A percentile compares a stretch with the other conserved stretches of the same genome.
Evolutionary conservation across 2,888 invertebrate species (phyloP).

Genomic region (Acanthosepion esculentum): DNA sequence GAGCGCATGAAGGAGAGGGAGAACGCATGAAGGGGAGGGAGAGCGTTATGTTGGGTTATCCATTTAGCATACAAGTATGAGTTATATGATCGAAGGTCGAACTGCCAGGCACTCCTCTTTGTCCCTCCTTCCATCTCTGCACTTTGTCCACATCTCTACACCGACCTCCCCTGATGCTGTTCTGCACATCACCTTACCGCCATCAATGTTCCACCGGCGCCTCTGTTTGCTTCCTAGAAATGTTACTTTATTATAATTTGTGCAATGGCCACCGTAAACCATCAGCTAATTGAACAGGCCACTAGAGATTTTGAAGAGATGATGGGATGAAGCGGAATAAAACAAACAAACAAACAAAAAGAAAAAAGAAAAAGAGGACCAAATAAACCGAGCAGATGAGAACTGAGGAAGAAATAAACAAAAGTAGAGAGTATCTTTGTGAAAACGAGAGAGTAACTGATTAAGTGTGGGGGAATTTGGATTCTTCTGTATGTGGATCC

Average conservation of each 20-base stretch:
- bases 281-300: constrained; percentile 33
- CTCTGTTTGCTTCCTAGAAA: neutral
- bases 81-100: constrained; percentile 8
- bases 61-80: neutral
- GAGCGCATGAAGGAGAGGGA: neutral
- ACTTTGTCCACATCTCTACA: neutral
- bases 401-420: no score
- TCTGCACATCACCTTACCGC: neutral
- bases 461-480: no score
- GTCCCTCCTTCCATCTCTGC: neutral
- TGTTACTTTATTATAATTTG: constrained; percentile 23
- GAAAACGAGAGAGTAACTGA: no score
- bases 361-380: neutral
- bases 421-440: no score
- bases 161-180: neutral
- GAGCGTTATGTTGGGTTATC: neutral
- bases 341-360: neutral
- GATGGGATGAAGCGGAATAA: neutral
- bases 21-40: neutral
- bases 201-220: neutral
- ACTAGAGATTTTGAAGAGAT: neutral
- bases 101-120: neutral
- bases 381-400: no score
- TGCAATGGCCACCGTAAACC: neutral
- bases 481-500: no score